Conservation (phyloP, 2,113 vertebrate genomes). For the Planiliza haematocheilus region DNA sequence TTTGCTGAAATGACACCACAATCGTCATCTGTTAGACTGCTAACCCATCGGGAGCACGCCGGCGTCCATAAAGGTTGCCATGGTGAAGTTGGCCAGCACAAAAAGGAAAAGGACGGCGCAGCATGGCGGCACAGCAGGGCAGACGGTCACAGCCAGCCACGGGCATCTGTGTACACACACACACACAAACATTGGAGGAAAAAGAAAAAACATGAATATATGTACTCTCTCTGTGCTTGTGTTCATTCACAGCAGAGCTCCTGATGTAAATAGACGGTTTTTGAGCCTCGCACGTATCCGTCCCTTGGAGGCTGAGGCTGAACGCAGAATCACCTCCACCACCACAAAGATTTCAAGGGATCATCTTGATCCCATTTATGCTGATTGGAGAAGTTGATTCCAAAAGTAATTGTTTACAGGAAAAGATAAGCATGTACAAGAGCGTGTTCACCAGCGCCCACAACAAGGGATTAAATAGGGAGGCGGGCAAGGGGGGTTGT, state of each 20-base stretch:
- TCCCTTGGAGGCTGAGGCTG: conserved; percentile 42
- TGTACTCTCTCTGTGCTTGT: background rate
- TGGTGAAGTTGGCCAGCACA: conserved; percentile 97
- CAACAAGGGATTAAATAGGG: conserved; percentile 59
- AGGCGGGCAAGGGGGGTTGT: background rate
- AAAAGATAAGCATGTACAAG: conserved; percentile 69
- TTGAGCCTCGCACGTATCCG: conserved; percentile 11
- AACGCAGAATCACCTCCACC: conserved; percentile 25
- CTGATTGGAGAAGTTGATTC: conserved; percentile 49
- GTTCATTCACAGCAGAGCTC: conserved; percentile 7
- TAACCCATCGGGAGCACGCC: conserved; percentile 96
- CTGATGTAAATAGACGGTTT: conserved; percentile 9
- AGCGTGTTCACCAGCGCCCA: conserved; percentile 40
- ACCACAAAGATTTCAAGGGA: conserved; percentile 54
- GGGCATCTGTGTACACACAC: conserved; percentile 87
- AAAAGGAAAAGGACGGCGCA: conserved; percentile 95
- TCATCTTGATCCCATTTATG: conserved; percentile 71
- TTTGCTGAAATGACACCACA: no score
- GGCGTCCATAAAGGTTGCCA: conserved; percentile 98
- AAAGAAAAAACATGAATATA: background rate
- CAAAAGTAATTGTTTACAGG: conserved; percentile 71
- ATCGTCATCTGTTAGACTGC: conserved; percentile 41
- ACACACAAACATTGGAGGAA: background rate
- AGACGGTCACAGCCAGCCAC: conserved; percentile 92
- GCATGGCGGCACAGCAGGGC: conserved; percentile 92